Conservation (phyloP, 2,113 vertebrate genomes). For the Tragelaphus strepsiceros region DNA sequence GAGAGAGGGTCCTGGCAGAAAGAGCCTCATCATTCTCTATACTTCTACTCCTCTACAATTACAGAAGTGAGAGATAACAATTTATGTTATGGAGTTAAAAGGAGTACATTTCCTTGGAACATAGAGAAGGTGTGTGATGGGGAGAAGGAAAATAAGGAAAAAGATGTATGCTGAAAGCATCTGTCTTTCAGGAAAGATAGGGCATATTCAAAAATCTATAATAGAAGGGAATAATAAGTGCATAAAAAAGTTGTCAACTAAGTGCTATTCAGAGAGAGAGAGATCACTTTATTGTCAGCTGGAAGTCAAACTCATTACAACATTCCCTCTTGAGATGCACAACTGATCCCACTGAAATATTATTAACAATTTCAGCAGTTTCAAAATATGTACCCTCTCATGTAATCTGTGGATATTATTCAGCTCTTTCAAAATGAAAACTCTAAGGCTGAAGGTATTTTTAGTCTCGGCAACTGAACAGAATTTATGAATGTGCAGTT, state of each 20-base stretch:
- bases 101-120: neutral
- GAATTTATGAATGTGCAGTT: slow-evolving; percentile 58
- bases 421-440: slow-evolving; percentile 45
- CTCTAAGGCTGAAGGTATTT: slow-evolving; percentile 49
- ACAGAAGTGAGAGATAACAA: neutral
- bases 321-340: slow-evolving; percentile 15
- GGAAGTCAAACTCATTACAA: neutral
- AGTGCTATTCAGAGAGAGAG: neutral
- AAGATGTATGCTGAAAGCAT: neutral
- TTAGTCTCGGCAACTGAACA: slow-evolving; percentile 46
- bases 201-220: neutral
- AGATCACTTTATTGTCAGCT: neutral
- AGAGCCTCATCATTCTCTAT: neutral
- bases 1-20: neutral
- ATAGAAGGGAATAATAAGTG: neutral
- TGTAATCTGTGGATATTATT: slow-evolving; percentile 48
- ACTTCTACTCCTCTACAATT: neutral
- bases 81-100: neutral
- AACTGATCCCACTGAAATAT: slow-evolving; percentile 12
- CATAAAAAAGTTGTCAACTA: neutral
- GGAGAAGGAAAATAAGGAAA: neutral
- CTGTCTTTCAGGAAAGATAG: neutral
- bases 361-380: slow-evolving; percentile 39
- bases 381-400: neutral
- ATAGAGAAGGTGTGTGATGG: neutral